Percentiles rank a stretch among this genome's conserved stretches.
phyloP scores from a whole-genome alignment of 1,140 invertebrate species.

The Euura saliciscinereae region DNA sequence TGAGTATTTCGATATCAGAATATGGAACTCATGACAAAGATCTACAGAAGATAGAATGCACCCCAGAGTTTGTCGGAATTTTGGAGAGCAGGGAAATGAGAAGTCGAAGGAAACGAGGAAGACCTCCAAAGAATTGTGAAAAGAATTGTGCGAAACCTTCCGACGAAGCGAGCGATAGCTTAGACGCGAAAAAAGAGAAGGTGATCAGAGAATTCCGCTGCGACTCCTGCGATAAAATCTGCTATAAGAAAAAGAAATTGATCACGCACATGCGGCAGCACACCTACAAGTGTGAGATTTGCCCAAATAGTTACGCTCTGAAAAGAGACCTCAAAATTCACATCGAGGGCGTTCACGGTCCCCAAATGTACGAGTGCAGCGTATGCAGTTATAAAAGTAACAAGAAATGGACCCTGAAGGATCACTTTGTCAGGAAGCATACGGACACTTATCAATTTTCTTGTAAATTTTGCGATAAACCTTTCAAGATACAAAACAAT shows the following conservation, averaged over 20 bases:
- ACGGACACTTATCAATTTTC: constrained; percentile 9
- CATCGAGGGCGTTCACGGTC: constrained; percentile 30
- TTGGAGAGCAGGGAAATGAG: not conserved
- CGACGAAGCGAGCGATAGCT: no score
- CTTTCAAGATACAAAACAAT: constrained; percentile 12
- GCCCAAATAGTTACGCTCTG: constrained; percentile 31
- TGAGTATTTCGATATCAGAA: not conserved
- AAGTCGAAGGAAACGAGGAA: not conserved
- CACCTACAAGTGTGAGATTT: constrained; percentile 34
- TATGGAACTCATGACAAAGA: not conserved
- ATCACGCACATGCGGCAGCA: not conserved
- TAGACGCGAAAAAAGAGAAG: not conserved
- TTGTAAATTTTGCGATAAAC: constrained; percentile 10
- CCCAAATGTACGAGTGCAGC: constrained; percentile 13
- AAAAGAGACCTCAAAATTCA: constrained; percentile 32
- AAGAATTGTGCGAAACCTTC: no score
- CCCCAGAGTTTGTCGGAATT: not conserved
- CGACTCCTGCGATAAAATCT: constrained; percentile 4
- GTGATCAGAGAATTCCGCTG: not conserved
- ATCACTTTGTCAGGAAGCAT: constrained; percentile 51
- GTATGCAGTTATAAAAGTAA: constrained; percentile 50
- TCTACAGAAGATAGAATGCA: not conserved
- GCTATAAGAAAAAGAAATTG: not conserved
- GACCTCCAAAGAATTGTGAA: no score
- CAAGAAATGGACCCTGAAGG: constrained; percentile 51